Evolutionary conservation across 2,113 vertebrate genomes (phyloP).

Genomic region (Pachypanchax playfairii): DNA sequence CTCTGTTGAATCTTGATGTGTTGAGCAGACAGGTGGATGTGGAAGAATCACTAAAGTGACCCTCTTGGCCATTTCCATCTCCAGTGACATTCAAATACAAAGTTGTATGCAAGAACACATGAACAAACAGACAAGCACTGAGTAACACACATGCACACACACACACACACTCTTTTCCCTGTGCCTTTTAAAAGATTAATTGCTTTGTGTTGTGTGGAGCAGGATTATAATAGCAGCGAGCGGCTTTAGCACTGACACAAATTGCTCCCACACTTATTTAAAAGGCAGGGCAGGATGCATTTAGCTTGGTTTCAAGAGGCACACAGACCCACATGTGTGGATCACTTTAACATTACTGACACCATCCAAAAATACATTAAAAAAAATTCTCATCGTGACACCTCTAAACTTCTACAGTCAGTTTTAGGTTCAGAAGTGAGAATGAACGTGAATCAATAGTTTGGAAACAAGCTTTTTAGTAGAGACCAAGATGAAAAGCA

Average conservation of each 20-base stretch:
- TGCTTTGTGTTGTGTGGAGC: conserved; percentile 70
- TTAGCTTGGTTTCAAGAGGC: conserved; percentile 54
- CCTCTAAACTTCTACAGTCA: conserved; percentile 37
- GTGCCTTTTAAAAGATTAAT: conserved; percentile 76
- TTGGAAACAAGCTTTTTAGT: conserved; percentile 33
- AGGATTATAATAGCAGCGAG: conserved; percentile 69
- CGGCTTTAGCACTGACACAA: conserved; percentile 65
- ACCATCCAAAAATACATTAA: not conserved
- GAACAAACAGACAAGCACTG: conserved; percentile 16
- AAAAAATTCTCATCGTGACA: conserved; percentile 26
- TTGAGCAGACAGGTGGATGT: conserved; percentile 44
- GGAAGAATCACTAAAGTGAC: conserved; percentile 62
- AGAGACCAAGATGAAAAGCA: no score
- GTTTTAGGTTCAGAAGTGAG: conserved; percentile 14
- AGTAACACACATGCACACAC: conserved; percentile 23
- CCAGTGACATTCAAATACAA: conserved; percentile 4
- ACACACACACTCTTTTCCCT: conserved; percentile 13
- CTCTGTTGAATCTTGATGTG: conserved; percentile 62
- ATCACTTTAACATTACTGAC: conserved; percentile 7
- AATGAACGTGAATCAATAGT: conserved; percentile 45
- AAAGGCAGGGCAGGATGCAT: conserved; percentile 48
- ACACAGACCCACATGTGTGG: conserved; percentile 4
- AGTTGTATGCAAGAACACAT: conserved; percentile 17
- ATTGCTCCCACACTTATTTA: conserved; percentile 63
- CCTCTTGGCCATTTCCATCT: conserved; percentile 59